Percentiles rank a stretch among this genome's conserved stretches.
Evolutionary conservation across 2,113 vertebrate genomes (phyloP).

Genomic region (Uropsilus gracilis): DNA sequence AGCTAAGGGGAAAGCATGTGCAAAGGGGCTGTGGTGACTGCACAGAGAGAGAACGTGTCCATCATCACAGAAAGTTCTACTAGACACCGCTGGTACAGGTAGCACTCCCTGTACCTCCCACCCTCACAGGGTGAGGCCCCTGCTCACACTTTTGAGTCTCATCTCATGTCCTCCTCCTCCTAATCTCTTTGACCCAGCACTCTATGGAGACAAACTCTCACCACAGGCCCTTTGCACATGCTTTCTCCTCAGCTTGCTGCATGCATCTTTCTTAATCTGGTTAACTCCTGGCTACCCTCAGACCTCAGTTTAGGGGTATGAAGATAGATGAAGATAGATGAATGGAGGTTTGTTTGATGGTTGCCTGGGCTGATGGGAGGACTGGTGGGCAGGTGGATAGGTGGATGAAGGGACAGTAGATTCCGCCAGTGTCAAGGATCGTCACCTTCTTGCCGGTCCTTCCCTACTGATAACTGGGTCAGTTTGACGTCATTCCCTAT

Average conservation of each 20-base stretch:
- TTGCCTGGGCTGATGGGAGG: not conserved
- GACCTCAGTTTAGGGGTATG: not conserved
- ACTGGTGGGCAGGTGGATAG: not conserved
- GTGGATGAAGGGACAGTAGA: not conserved
- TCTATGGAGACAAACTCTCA: not conserved
- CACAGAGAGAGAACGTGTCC: not conserved
- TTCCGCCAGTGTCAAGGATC: not conserved
- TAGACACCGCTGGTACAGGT: not conserved
- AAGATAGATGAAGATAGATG: not conserved
- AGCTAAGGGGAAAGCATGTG: not conserved
- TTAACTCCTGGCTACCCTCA: not conserved
- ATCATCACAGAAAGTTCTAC: not conserved
- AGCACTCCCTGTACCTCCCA: not conserved
- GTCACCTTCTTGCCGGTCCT: not conserved
- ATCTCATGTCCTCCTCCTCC: not conserved
- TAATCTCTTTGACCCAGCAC: not conserved
- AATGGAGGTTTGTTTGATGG: not conserved
- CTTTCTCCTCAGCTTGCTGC: not conserved
- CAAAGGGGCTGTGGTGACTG: not conserved
- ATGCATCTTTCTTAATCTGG: not conserved
- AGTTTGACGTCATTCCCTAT: not conserved
- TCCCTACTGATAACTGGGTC: not conserved
- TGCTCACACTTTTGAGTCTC: not conserved
- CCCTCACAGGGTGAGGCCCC: not conserved
- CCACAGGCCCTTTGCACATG: not conserved